phyloP scores from a whole-genome alignment of 1,140 invertebrate genomes.

The Drosophila ananassae region DNA sequence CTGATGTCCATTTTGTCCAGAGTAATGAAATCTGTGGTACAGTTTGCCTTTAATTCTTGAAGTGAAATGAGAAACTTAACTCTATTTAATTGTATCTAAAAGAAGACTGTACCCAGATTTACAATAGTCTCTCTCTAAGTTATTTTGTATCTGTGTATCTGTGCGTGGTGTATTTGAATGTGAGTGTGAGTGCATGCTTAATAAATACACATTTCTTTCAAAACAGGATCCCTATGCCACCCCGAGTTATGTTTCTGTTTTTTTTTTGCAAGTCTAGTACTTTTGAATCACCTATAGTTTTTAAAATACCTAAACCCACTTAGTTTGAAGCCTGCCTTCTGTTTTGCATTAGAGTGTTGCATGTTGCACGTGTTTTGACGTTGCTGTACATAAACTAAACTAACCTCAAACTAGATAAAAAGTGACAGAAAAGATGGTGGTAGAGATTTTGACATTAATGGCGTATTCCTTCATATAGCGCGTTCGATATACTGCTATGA shows the following conservation, averaged over 20 bases:
- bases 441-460: slow-evolving; percentile 24
- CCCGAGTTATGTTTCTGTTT: background rate
- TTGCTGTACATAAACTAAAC: slow-evolving; percentile 37
- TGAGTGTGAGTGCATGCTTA: slow-evolving; percentile 42
- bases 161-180: slow-evolving; percentile 39
- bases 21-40: slow-evolving; percentile 12
- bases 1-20: slow-evolving; percentile 4
- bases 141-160: slow-evolving; percentile 34
- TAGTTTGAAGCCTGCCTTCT: slow-evolving; percentile 6
- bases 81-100: too few relatives aligned
- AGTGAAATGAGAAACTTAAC: too few relatives aligned
- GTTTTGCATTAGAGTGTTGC: slow-evolving; percentile 41
- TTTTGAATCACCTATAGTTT: background rate
- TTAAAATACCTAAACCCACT: background rate
- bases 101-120: slow-evolving; percentile 9
- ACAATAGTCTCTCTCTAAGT: slow-evolving; percentile 6
- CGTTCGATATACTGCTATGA: slow-evolving; percentile 96
- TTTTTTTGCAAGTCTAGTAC: background rate
- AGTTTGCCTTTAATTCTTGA: slow-evolving; percentile 8
- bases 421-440: background rate
- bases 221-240: slow-evolving; percentile 1
- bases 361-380: slow-evolving; percentile 29
- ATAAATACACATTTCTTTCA: slow-evolving; percentile 17
- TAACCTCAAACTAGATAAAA: slow-evolving; percentile 26
- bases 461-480: slow-evolving; percentile 85